Evolutionary conservation across 2,113 vertebrate species (phyloP), one percentile per base, ranked within the genome.

Genomic region (Catharus bicknelli): DNA sequence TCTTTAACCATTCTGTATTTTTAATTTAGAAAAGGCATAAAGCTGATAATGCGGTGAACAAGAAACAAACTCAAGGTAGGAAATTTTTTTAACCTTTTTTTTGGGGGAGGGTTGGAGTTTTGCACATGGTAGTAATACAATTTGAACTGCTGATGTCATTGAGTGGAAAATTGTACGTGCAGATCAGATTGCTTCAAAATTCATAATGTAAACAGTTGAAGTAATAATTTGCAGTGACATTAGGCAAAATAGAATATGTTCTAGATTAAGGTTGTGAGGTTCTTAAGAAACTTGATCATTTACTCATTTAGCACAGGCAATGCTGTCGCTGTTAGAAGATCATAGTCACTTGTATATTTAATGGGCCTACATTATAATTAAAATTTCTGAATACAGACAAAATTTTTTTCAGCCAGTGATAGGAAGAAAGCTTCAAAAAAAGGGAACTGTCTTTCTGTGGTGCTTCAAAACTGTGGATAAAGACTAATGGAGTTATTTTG

Each of bases 31-130:
- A 99, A 98, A 99, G 99, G 15, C 99, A 99, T 96, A 99, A 99
- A 89, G 99, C 99, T 59, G 99, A 99, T 92, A 98, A 97, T 86
- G 98, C 98, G 0, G 99, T 99, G 95, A 99, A 99, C 98, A 99
- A 98, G 98, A 99, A 99, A 85, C 98, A 99, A 97, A 99, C 99
- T 84, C 99, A 99, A 99, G 99, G 99, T 99, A 98, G 25, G 96
- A 93, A 51, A 22, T 51, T 36, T 86, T 77, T 76, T 53, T 4
- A 48, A 86, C 15, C 5, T 90, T 40, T 93, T 84, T 84, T 69
- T 55, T 23, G 21, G 21, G 2, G n/a, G 4, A 4, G 10, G 26
- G 5, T 4, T 66, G n/a, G 1, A 36, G 72, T 55, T 64, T 86
- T 75, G 42, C 23, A 29, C 10, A 13, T 70, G 4, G 5, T 36